Conservation (phyloP, 64 coral and sea anemone genomes). For the Stichodactyla mertensii region DNA sequence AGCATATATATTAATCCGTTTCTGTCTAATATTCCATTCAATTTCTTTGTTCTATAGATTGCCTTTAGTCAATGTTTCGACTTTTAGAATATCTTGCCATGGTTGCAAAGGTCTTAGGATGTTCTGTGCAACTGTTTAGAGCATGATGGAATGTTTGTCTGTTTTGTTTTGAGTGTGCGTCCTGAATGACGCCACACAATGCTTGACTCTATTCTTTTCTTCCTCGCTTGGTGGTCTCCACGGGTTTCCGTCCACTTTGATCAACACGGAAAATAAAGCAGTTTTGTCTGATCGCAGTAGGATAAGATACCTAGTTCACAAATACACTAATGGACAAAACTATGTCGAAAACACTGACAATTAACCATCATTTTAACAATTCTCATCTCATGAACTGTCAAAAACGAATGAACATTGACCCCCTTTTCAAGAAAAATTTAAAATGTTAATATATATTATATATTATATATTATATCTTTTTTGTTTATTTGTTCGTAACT, state of each 20-base stretch:
- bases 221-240: not conserved
- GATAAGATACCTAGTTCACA: not conserved
- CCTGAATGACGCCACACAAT: slow-evolving; percentile 3
- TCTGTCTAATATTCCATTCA: not conserved
- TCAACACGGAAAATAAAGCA: not conserved
- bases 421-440: not conserved
- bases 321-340: not conserved
- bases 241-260: not conserved
- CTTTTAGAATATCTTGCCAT: not conserved
- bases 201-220: not conserved
- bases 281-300: not conserved
- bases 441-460: not conserved
- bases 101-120: not conserved
- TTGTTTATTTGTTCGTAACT: not conserved
- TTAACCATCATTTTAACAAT: too few species aligned
- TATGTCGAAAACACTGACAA: not conserved
- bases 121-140: not conserved
- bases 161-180: slow-evolving; percentile 12
- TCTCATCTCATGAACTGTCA: too few species aligned
- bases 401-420: not conserved
- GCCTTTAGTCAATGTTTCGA: not conserved
- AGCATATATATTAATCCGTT: not conserved
- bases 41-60: not conserved
- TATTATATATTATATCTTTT: too few species aligned
- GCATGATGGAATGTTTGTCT: not conserved